Conservation (phyloP, 2,888 invertebrate species). For the Euspilapteryx auroguttella region DNA sequence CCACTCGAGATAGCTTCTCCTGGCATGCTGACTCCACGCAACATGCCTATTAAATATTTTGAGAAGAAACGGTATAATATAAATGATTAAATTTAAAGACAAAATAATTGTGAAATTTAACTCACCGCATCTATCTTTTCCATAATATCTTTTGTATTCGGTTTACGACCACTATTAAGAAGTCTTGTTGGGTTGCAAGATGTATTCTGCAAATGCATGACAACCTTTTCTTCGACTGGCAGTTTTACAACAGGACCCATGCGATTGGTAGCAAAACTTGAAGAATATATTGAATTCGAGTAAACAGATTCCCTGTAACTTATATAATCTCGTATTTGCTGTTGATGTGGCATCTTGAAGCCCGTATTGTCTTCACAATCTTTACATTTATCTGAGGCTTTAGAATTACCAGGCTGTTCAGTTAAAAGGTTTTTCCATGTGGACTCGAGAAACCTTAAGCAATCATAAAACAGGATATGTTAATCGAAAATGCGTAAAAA, state of each 20-base stretch:
- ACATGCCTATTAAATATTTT: constrained; percentile 19
- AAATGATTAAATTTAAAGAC: background rate
- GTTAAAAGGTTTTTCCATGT: background rate
- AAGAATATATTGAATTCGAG: background rate
- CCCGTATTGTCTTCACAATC: background rate
- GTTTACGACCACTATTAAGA: no score
- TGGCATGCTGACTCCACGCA: constrained; percentile 22
- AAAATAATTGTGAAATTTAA: background rate
- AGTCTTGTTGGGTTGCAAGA: no score
- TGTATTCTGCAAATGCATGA: constrained; percentile 23
- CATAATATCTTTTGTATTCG: constrained; percentile 12
- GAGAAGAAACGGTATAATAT: background rate
- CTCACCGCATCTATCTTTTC: constrained; percentile 24
- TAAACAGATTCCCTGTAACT: background rate
- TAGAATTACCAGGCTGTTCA: background rate
- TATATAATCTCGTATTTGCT: no score
- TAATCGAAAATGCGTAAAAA: background rate
- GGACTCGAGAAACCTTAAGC: constrained; percentile 1
- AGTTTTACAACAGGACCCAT: constrained; percentile 29
- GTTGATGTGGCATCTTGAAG: background rate
- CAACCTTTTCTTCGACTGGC: constrained; percentile 23
- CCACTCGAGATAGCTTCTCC: constrained; percentile 20
- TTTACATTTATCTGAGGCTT: background rate
- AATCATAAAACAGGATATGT: background rate
- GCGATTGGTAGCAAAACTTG: background rate